These are phyloP conservation scores for Cydia amplana DNA, from an alignment of 1,140 invertebrate species.

Conservation along the genomic window DNA sequence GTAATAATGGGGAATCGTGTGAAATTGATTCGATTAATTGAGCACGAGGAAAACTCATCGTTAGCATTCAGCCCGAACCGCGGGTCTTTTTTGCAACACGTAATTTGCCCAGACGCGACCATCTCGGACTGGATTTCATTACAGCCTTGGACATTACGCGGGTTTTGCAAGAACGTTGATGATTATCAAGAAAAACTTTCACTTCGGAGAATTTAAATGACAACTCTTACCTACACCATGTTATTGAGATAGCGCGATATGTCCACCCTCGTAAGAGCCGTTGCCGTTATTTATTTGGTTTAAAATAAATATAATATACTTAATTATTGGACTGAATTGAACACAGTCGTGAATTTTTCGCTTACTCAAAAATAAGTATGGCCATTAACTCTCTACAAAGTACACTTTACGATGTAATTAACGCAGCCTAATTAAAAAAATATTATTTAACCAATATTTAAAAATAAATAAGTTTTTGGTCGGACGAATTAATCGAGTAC, in stretches of 20 bases:
- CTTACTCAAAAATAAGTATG: background rate
- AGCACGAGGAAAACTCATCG: constrained; percentile 24
- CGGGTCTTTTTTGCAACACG: constrained; percentile 9
- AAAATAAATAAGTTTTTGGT: background rate
- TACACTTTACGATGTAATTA: constrained; percentile 22
- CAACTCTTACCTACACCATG: constrained; percentile 11
- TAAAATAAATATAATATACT: background rate
- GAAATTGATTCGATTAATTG: constrained; percentile 29
- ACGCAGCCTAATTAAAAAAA: constrained; percentile 12
- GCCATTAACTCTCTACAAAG: background rate
- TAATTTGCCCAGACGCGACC: constrained; percentile 2
- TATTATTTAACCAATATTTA: background rate
- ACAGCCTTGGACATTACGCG: constrained; percentile 22
- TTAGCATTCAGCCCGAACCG: constrained; percentile 8
- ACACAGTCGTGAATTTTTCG: background rate
- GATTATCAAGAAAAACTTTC: constrained; percentile 31
- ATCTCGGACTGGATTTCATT: constrained; percentile 19
- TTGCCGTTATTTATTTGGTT: background rate
- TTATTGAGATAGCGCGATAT: background rate
- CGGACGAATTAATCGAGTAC: no score
- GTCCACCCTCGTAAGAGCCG: background rate
- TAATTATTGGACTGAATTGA: background rate
- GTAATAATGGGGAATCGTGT: constrained; percentile 22
- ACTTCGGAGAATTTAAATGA: constrained; percentile 28
- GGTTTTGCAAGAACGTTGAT: constrained; percentile 30